Evolutionary conservation across 2,113 vertebrate genomes (phyloP), one percentile per base, ranked within the genome.

Genomic region (Chascanopsetta lugubris): DNA sequence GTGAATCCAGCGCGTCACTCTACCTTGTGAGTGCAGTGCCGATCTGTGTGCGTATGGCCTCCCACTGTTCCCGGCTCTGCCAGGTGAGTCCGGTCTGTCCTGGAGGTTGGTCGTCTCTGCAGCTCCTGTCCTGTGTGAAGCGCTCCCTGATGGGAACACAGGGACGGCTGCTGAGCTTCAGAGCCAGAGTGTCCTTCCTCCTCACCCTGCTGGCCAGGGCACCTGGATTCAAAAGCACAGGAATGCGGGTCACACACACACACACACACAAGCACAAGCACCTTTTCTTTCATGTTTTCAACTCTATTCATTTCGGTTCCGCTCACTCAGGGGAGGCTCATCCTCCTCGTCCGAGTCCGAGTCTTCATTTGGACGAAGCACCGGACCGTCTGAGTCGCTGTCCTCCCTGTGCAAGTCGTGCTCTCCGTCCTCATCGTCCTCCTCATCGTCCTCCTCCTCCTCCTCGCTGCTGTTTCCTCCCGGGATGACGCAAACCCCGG

Each of bases 11-110:
- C 21, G 50, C 2, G 50, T 6, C 2, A 11, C 3, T 0, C 65
- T 87, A 98, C 97, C 97, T 92, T 71, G 96, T 98, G 66, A 99
- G 88, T 0, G 96, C 95, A 0, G 94, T 94, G 69, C 97, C 97
- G 30, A 99, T 99, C 86, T 98, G 96, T 0, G 96, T 93, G 59
- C 97, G 94, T 46, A 98, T 96, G 89, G 96, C 94, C 1, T 97
- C 96, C 96, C 97, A 98, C 77, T 99, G 97, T 78, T 98, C 96
- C 75, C 93, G 93, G 91, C 94, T 98, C 91, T 98, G 96, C 84
- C 93, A 94, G 72, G 96, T 96, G 82, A 97, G 95, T 25, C 91
- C 78, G 0, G 86, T 87, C 86, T 95, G 92, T 56, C 93, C 94
- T 34, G 88, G 90, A 25, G 57, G 93, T 80, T 76, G 87, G 69